These are phyloP conservation scores for Gymnarchus niloticus DNA, from an alignment of 2,113 vertebrate species.

Conservation along the genomic window DNA sequence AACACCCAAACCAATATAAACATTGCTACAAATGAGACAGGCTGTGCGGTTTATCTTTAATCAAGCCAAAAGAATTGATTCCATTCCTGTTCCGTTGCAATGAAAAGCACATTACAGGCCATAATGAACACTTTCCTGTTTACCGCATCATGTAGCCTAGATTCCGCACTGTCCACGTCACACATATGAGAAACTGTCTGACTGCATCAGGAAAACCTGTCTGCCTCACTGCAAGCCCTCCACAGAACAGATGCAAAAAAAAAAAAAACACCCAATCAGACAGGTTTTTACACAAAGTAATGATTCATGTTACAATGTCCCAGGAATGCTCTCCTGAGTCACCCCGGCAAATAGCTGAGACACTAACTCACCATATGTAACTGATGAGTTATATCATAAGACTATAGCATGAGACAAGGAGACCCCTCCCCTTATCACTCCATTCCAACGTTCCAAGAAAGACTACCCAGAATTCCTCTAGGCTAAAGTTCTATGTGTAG, in stretches of 20 bases:
- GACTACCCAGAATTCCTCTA: constrained; percentile 15
- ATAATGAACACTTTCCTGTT: constrained; percentile 31
- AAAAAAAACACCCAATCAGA: constrained; percentile 19
- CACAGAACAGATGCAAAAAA: constrained; percentile 27
- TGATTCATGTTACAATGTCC: constrained; percentile 20
- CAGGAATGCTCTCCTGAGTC: constrained; percentile 22
- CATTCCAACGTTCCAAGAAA: constrained; percentile 23
- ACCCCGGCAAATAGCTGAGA: constrained; percentile 15
- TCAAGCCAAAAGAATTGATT: constrained; percentile 24
- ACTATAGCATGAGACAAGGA: constrained; percentile 15
- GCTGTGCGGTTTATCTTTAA: constrained; percentile 25
- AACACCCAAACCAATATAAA: constrained; percentile 33
- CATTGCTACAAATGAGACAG: constrained; percentile 18
- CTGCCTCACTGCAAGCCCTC: neutral
- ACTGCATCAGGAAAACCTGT: constrained; percentile 44
- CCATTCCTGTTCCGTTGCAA: neutral
- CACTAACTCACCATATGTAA: constrained; percentile 13
- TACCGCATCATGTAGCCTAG: constrained; percentile 39
- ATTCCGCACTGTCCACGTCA: constrained; percentile 47
- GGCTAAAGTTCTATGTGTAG: neutral
- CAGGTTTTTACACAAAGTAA: constrained; percentile 19
- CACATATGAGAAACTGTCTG: constrained; percentile 46
- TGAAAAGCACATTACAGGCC: constrained; percentile 42
- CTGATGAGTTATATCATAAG: constrained; percentile 23
- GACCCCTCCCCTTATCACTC: neutral